Base-by-base conservation (phyloP, 2,888 invertebrate species). In the Helobdella robusta region DNA sequence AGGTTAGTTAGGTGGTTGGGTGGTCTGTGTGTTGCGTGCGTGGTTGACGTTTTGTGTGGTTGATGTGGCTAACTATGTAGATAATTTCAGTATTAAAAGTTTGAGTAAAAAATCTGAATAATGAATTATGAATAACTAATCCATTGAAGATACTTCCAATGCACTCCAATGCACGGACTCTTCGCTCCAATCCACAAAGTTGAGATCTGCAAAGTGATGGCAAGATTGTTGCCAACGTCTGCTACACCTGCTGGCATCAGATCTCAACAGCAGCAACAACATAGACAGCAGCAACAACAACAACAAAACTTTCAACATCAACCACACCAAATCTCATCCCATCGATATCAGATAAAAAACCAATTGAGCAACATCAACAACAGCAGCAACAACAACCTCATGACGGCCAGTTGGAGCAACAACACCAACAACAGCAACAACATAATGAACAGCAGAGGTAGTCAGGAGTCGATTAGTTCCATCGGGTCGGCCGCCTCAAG, bases 181-280 rank as follows among this genome's bases (percentile, higher is more conserved):
- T 97, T 97, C 81, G 91, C 93, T 30, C 93, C 94, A 1, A 83
- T 88, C 66, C 85, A 88, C 75, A 95, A 95, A 83, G 89, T 95
- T 32, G 69, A 87, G 73, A 85, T 87, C 69, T 89, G 90, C 54
- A 62, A 72, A 5, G 69, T 70, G 8, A 23, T 62, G n/a, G 28
- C 35, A 8, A 44, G 46, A 35, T 20, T 28, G 44, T 5, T 69
- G 18, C 28, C 60, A 28, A 25, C 25, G 2, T 2, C 65, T 30
- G 58, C 87, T 73, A 85, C 87, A 70, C n/a, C n/a, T n/a, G 89
- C 90, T 56, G 65, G 72, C 11, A 68, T 15, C n/a, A 28, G n/a
- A 6, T 32, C 28, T n/a, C 56, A 18, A 28, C 64, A 34, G 32
- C 35, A 11, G 2, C 64, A 28, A 56, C 87, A 73, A 85, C 87